phyloP scores from a whole-genome alignment of 2,113 vertebrate species.

The Muscicapa adusta region DNA sequence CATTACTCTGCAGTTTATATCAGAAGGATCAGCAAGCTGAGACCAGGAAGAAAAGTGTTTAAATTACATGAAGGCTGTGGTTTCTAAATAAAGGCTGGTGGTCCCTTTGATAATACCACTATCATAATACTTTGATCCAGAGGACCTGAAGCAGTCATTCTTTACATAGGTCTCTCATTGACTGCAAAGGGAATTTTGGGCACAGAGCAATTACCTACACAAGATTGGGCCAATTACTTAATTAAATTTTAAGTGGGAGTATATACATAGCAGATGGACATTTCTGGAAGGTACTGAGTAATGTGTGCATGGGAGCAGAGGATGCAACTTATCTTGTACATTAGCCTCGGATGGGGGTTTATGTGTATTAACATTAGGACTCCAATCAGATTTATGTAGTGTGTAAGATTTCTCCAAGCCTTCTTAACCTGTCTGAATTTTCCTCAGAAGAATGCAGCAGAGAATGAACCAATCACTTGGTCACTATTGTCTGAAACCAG shows the following conservation, averaged over 20 bases:
- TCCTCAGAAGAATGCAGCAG: not conserved
- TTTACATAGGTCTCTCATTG: not conserved
- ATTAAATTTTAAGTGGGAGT: slow-evolving; percentile 35
- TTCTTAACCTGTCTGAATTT: not conserved
- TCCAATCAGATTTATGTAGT: not conserved
- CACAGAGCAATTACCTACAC: slow-evolving; percentile 45
- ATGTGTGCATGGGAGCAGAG: not conserved
- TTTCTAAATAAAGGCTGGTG: slow-evolving; percentile 28
- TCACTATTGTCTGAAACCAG: not conserved
- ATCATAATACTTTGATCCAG: not conserved
- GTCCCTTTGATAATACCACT: slow-evolving; percentile 10
- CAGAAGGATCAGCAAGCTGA: not conserved
- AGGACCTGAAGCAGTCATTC: not conserved
- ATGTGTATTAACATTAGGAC: not conserved
- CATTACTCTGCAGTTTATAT: not conserved
- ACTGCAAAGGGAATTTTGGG: slow-evolving; percentile 38
- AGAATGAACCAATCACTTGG: not conserved
- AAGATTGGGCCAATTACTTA: slow-evolving; percentile 20
- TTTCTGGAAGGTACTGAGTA: slow-evolving; percentile 17
- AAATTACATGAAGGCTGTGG: not conserved
- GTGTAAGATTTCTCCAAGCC: not conserved
- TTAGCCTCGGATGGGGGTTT: not conserved
- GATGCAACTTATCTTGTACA: not conserved
- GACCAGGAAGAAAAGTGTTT: not conserved
- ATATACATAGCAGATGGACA: slow-evolving; percentile 11